Evolutionary conservation across 2,113 vertebrate genomes (phyloP).

Genomic region (Agapornis roseicollis): DNA sequence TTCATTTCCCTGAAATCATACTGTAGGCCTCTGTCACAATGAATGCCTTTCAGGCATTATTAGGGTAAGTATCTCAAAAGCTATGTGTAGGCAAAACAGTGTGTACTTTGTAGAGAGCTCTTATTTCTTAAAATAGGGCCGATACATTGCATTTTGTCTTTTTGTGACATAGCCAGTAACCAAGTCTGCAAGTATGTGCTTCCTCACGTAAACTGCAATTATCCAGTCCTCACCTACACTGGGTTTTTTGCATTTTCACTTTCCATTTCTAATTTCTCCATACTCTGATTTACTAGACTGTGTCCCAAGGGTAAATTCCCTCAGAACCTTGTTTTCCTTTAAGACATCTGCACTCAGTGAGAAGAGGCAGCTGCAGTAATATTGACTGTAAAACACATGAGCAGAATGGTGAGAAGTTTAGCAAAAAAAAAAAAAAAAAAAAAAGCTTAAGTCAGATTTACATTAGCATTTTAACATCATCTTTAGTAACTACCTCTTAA

Average conservation of each 20-base stretch:
- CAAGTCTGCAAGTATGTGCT: not conserved
- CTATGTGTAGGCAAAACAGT: not conserved
- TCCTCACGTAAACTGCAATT: not conserved
- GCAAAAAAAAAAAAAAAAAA: not conserved
- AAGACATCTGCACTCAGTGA: not conserved
- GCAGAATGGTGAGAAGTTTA: not conserved
- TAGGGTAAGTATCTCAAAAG: not conserved
- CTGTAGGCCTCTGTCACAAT: not conserved
- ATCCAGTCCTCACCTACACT: not conserved
- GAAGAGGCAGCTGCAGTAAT: not conserved
- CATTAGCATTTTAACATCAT: not conserved
- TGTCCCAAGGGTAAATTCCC: not conserved
- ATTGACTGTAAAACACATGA: not conserved
- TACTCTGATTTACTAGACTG: not conserved
- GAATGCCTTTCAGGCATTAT: not conserved
- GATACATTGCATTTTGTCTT: not conserved
- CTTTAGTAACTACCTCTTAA: not conserved
- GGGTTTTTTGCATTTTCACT: not conserved
- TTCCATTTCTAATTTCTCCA: not conserved
- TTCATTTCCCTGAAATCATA: not conserved
- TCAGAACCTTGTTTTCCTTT: not conserved
- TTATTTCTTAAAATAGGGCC: not conserved
- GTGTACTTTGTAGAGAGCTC: not conserved
- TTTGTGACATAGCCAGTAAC: not conserved
- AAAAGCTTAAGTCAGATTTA: not conserved